Evolutionary conservation across 2,797 vertebrate genomes (phyloP).

Genomic region (Spondyliosoma cantharus): DNA sequence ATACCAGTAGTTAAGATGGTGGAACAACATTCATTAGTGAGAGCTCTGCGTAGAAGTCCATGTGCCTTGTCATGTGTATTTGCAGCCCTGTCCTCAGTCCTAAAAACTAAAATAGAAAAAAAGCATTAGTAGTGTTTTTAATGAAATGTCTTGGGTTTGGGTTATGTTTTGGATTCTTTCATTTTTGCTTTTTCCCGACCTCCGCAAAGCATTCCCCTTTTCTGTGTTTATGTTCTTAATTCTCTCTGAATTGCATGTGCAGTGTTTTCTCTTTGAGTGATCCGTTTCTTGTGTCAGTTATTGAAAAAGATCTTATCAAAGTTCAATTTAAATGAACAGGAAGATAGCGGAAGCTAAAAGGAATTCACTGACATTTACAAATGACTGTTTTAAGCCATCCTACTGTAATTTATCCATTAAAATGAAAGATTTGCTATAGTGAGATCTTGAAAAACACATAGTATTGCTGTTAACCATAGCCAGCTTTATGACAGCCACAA

Average conservation of each 20-base stretch:
- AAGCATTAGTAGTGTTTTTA: not conserved
- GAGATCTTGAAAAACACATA: slow-evolving; percentile 15
- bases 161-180: not conserved
- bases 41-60: not conserved
- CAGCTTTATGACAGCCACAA: not conserved
- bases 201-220: not conserved
- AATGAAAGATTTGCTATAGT: slow-evolving; percentile 24
- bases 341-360: slow-evolving; percentile 62
- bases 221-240: slow-evolving; percentile 13
- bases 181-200: not conserved
- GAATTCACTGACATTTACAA: slow-evolving; percentile 62
- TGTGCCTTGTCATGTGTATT: not conserved
- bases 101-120: not conserved
- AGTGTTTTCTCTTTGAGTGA: slow-evolving; percentile 44
- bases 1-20: not conserved
- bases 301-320: slow-evolving; percentile 73
- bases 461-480: not conserved
- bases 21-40: not conserved
- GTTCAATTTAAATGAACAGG: slow-evolving; percentile 70
- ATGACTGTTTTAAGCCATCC: slow-evolving; percentile 38
- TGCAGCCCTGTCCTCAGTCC: not conserved
- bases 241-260: slow-evolving; percentile 51
- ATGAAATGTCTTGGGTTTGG: not conserved
- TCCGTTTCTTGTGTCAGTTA: slow-evolving; percentile 57
- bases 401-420: slow-evolving; percentile 32